These are phyloP conservation scores for Lophura nycthemera DNA, from an alignment of 2,113 vertebrate genomes.

Conservation along the genomic window DNA sequence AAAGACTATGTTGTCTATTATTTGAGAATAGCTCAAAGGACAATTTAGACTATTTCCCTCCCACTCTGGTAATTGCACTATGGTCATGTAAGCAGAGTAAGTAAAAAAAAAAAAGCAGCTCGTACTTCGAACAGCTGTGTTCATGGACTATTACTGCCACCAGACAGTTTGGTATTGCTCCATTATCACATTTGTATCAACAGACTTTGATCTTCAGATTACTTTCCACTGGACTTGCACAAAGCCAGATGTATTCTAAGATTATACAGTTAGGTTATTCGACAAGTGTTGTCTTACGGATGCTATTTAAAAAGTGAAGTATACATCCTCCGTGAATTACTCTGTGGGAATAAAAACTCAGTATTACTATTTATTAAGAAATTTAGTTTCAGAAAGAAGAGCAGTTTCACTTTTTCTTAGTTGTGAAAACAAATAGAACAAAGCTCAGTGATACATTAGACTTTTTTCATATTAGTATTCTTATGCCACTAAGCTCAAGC, in stretches of 20 bases:
- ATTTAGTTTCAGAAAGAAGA: not conserved
- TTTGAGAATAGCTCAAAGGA: constrained; percentile 36
- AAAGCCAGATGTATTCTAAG: not conserved
- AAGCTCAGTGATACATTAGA: not conserved
- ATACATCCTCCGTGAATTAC: not conserved
- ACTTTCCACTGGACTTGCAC: not conserved
- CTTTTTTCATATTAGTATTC: not conserved
- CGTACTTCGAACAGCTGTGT: not conserved
- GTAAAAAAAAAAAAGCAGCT: constrained; percentile 14
- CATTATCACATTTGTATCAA: not conserved
- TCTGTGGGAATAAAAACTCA: not conserved
- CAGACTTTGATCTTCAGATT: not conserved
- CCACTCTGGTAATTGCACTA: not conserved
- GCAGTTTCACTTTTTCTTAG: not conserved
- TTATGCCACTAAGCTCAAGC: not conserved
- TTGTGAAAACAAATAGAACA: not conserved
- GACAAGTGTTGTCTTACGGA: not conserved
- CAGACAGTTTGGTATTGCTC: not conserved
- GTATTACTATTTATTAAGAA: not conserved
- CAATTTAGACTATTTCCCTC: constrained; percentile 42
- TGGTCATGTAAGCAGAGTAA: not conserved
- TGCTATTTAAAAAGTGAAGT: not conserved
- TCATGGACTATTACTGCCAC: not conserved
- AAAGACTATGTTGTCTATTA: constrained; percentile 42
- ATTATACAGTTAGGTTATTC: not conserved